These are phyloP conservation scores for Bergia puertoricense DNA, from an alignment of 92 coral and sea anemone species.

Conservation along the genomic window DNA sequence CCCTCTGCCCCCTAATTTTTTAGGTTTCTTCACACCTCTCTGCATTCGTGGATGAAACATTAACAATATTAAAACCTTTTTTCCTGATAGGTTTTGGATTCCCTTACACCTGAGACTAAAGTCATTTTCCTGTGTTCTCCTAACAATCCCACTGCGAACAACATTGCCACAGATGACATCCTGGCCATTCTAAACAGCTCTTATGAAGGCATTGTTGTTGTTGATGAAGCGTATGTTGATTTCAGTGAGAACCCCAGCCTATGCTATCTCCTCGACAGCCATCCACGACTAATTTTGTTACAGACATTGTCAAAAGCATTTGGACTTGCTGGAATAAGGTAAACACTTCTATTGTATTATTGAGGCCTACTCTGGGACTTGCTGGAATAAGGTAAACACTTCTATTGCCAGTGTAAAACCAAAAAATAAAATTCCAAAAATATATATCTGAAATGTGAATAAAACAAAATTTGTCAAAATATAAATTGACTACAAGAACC, in stretches of 20 bases:
- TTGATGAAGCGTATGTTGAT: constrained; percentile 42
- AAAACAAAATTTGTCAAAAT: no score
- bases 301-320: constrained; percentile 47
- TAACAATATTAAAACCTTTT: neutral
- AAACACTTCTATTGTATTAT: no score
- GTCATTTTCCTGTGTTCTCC: constrained; percentile 49
- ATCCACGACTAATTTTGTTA: constrained; percentile 35
- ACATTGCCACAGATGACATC: constrained; percentile 38
- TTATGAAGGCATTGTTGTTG: constrained; percentile 32
- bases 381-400: no score
- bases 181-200: constrained; percentile 30
- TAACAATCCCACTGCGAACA: constrained; percentile 53
- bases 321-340: constrained; percentile 47
- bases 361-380: no score
- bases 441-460: no score
- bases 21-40: no score
- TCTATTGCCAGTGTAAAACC: no score
- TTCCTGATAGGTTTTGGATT: constrained; percentile 31
- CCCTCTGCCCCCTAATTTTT: no score
- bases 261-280: constrained; percentile 32
- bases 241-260: constrained; percentile 27
- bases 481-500: no score
- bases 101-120: constrained; percentile 41
- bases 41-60: neutral
- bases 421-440: no score